Conservation (phyloP, 2,113 vertebrate species). For the Eolophus roseicapilla region DNA sequence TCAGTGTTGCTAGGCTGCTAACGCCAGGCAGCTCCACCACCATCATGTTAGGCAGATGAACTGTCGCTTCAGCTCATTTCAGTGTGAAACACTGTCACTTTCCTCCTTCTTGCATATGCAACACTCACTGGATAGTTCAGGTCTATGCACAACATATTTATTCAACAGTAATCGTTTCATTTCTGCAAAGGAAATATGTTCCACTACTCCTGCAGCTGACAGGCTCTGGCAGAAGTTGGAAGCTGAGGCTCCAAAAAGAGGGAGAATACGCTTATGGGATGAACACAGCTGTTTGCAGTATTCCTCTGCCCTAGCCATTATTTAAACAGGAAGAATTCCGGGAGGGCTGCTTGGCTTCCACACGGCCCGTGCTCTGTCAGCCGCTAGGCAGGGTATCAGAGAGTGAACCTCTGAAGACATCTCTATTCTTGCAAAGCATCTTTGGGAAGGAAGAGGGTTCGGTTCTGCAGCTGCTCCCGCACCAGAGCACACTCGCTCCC, state of each 20-base stretch:
- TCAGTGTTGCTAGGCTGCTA: neutral
- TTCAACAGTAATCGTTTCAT: neutral
- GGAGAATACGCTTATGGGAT: slow-evolving; percentile 31
- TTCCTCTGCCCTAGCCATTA: slow-evolving; percentile 53
- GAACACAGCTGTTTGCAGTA: slow-evolving; percentile 49
- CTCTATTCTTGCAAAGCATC: neutral
- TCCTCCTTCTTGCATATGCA: neutral
- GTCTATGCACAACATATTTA: slow-evolving; percentile 32
- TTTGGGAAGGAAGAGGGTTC: neutral
- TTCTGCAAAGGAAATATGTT: slow-evolving; percentile 39
- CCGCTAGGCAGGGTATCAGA: neutral
- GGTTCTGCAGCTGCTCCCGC: neutral
- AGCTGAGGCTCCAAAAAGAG: slow-evolving; percentile 22
- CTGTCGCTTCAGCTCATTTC: neutral
- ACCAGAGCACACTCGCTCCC: neutral
- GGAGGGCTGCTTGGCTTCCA: slow-evolving; percentile 36
- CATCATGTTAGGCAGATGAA: neutral
- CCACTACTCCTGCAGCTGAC: slow-evolving; percentile 29
- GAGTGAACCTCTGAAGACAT: neutral
- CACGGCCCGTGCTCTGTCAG: accelerated
- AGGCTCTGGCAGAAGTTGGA: slow-evolving; percentile 26
- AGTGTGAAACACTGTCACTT: neutral
- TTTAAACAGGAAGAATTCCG: slow-evolving; percentile 33
- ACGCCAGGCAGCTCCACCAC: neutral
- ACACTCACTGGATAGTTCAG: neutral